Evolutionary conservation across 2,888 invertebrate genomes (phyloP).

Genomic region (Cheilosia pagana): DNA sequence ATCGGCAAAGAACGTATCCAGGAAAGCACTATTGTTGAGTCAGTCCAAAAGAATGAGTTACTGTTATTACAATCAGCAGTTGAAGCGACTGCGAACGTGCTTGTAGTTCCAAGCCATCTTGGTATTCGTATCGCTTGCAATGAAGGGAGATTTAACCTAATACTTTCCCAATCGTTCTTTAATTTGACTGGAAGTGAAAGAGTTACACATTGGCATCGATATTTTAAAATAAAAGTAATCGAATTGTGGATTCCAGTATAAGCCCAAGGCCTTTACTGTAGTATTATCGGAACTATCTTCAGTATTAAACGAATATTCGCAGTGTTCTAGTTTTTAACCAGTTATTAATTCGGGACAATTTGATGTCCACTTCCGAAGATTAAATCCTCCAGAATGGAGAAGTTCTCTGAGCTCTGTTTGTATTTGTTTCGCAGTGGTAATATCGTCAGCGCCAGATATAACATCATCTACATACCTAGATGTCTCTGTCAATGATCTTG

Average conservation of each 20-base stretch:
- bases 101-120: background rate
- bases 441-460: slow-evolving; percentile 17
- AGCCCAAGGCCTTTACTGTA: no score
- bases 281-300: no score
- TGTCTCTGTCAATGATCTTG: background rate
- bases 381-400: background rate
- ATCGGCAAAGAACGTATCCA: no score
- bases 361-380: slow-evolving; percentile 19
- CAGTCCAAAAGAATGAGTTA: no score
- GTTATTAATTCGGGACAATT: background rate
- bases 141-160: no score
- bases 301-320: no score
- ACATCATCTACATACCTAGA: background rate
- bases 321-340: no score
- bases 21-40: no score
- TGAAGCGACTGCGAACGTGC: background rate
- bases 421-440: background rate
- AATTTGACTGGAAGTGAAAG: no score
- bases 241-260: background rate
- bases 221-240: background rate
- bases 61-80: no score
- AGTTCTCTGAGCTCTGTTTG: slow-evolving; percentile 15
- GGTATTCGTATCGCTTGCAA: no score
- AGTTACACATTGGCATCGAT: background rate
- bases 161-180: no score